Evolutionary conservation across 2,888 invertebrate genomes (phyloP).

Genomic region (Torymus aiolomorphi): DNA sequence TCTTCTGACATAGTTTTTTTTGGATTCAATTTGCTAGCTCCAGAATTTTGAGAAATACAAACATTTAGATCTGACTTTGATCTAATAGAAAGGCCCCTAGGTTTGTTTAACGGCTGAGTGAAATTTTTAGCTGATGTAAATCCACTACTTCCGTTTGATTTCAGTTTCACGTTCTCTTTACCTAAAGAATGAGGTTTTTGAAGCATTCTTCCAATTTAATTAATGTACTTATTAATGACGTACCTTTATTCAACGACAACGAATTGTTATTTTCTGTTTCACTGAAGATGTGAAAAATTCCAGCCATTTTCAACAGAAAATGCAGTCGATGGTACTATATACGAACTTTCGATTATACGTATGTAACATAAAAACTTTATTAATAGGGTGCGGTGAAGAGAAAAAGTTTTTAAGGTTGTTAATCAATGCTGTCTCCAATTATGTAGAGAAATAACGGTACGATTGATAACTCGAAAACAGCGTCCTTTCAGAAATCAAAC

Average conservation of each 20-base stretch:
- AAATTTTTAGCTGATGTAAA: slow-evolving; percentile 53
- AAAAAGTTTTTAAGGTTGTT: too few species aligned
- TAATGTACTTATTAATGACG: neutral
- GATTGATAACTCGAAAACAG: too few species aligned
- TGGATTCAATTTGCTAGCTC: slow-evolving; percentile 11
- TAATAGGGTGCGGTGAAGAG: too few species aligned
- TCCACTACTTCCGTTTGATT: slow-evolving; percentile 44
- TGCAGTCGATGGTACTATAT: neutral
- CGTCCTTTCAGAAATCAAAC: too few species aligned
- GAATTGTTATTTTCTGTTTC: slow-evolving; percentile 34
- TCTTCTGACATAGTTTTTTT: slow-evolving; percentile 17
- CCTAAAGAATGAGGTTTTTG: slow-evolving; percentile 14
- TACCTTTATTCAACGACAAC: slow-evolving; percentile 41
- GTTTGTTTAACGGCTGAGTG: slow-evolving; percentile 48
- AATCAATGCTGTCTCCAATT: too few species aligned
- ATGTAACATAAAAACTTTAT: too few species aligned
- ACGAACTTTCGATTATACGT: neutral
- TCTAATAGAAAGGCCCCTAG: slow-evolving; percentile 65
- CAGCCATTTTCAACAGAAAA: slow-evolving; percentile 43
- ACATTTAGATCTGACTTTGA: slow-evolving; percentile 63
- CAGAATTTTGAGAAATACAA: slow-evolving; percentile 23
- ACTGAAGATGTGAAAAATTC: slow-evolving; percentile 49
- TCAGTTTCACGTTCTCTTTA: slow-evolving; percentile 57
- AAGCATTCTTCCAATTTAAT: neutral
- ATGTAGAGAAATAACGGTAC: too few species aligned